Base-by-base conservation (phyloP, 1,140 invertebrate species). In the Grapholita molesta region DNA sequence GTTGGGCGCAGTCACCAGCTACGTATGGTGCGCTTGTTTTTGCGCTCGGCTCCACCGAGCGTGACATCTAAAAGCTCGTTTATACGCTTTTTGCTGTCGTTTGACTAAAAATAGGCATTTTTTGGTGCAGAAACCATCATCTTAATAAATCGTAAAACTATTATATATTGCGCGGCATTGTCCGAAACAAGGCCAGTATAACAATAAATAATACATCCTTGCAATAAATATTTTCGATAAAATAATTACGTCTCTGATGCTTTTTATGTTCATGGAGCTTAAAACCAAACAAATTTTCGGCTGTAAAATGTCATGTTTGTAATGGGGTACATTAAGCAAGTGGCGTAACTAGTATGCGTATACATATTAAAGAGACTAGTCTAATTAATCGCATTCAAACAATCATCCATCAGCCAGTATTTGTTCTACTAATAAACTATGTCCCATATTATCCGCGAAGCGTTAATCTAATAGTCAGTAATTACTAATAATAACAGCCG, bases 21-120 rank as follows among this genome's bases (percentile, higher is more conserved):
- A 77, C 78, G 79, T 79, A 48, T 48, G 42, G 42, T 48, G 84
- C 77, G 79, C 75, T 70, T 72, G 78, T 86, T 85, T 91, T 91
- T 88, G 80, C 75, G 55, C 69, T 73, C 71, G 70, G 78, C 67
- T 74, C 82, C 72, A 74, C 76, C 72, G 73, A 85, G 77, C 89
- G 86, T 90, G 79, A 88, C 86, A 78, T 80, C 81, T 83, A 88
- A 88, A 89, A 85, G 86, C 84, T 88, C 85, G 82, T 89, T 88
- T 88, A 84, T 82, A 84, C 71, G 82, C 82, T 86, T 89, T 78
- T 86, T 88, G 77, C 80, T 73, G 75, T 68, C 75, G 69, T 85
- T 85, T 77, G 72, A 77, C 75, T 82, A 70, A 70, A 80, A 80
- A 85, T 79, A 79, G 71, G 67, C 70, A 71, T 81, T 86, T 84